Conservation (phyloP, 2,797 vertebrate genomes). For the Champsocephalus esox region DNA sequence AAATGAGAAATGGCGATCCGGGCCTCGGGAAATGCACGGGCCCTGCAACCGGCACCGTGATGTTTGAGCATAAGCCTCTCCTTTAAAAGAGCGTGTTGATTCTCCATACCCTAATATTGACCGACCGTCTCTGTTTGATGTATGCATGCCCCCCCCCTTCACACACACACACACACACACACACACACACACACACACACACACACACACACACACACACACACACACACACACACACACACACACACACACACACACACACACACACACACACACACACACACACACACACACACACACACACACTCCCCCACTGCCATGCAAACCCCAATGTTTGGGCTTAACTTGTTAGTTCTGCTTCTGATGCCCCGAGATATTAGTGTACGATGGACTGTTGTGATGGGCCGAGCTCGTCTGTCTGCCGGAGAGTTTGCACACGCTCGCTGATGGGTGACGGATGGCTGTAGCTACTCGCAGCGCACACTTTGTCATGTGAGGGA, state of each 20-base stretch:
- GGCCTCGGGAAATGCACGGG: conserved; percentile 74
- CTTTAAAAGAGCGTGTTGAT: conserved; percentile 92
- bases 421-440: conserved; percentile 88
- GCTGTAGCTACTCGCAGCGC: conserved; percentile 26
- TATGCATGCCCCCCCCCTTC: conserved; percentile 87
- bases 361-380: conserved; percentile 94
- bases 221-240: not conserved
- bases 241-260: conserved; percentile 13
- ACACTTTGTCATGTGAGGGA: conserved; percentile 21
- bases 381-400: conserved; percentile 90
- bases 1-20: conserved; percentile 81
- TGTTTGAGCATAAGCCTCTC: conserved; percentile 89
- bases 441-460: conserved; percentile 79
- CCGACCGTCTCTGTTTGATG: conserved; percentile 95
- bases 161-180: not conserved
- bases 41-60: conserved; percentile 72
- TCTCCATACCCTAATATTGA: conserved; percentile 95
- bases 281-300: conserved; percentile 23
- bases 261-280: not conserved
- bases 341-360: conserved; percentile 98
- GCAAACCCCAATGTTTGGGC: conserved; percentile 94
- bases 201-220: not conserved
- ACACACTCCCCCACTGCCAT: conserved; percentile 66
- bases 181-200: not conserved
- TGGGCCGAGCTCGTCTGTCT: conserved; percentile 83